These are phyloP conservation scores for Gasterosteus aculeatus DNA, from an alignment of 2,113 vertebrate species.

Conservation along the genomic window DNA sequence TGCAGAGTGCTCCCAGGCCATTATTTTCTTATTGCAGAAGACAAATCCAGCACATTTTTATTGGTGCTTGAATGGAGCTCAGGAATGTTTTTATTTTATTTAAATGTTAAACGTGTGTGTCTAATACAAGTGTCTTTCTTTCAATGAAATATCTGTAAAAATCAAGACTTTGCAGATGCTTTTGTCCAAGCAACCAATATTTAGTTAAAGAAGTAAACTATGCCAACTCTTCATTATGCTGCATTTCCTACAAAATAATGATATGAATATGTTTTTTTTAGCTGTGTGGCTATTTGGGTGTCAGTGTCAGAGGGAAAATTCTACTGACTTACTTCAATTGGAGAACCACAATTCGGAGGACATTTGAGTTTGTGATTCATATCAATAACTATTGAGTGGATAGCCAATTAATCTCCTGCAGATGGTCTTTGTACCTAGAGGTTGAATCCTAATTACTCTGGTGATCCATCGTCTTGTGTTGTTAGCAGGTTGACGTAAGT, in stretches of 20 bases:
- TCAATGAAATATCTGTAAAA: neutral
- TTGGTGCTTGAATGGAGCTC: neutral
- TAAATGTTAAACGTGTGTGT: neutral
- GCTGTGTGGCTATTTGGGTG: neutral
- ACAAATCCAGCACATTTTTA: neutral
- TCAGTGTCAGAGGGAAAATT: too few relatives aligned
- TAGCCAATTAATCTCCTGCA: neutral
- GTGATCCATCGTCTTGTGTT: neutral
- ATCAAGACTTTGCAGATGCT: neutral
- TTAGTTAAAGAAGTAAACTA: neutral
- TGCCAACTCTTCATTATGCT: neutral
- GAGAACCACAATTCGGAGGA: too few relatives aligned
- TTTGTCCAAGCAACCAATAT: neutral
- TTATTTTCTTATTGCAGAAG: constrained; percentile 6
- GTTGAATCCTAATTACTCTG: neutral
- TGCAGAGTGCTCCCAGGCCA: constrained; percentile 2
- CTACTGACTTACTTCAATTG: neutral
- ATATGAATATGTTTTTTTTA: neutral
- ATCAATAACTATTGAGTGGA: neutral
- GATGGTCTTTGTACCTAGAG: neutral
- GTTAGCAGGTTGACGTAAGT: neutral
- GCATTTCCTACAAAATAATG: neutral
- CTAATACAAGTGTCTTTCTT: neutral
- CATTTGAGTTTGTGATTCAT: neutral
- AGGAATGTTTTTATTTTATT: neutral